Conservation (phyloP, 2,113 vertebrate genomes). For the Caranx ignobilis region DNA sequence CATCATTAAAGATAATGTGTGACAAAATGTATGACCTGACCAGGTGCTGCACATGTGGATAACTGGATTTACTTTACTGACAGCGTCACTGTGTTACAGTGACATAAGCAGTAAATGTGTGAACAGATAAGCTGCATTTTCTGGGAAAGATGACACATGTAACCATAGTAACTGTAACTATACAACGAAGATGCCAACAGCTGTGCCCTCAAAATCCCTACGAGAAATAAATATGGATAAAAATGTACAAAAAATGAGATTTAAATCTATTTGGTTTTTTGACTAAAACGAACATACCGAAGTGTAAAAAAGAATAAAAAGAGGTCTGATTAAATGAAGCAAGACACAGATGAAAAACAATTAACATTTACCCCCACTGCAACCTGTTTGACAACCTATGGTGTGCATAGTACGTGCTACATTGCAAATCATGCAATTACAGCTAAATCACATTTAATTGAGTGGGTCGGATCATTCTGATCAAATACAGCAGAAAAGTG, state of each 20-base stretch:
- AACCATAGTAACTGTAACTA: background rate
- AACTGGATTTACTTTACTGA: background rate
- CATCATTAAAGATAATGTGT: too few species aligned
- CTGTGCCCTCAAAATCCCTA: background rate
- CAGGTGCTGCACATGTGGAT: background rate
- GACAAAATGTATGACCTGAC: too few species aligned
- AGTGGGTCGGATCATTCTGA: constrained; percentile 67
- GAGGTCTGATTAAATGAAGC: constrained; percentile 34
- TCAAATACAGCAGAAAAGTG: constrained; percentile 70
- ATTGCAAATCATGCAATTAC: constrained; percentile 71
- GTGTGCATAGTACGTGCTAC: constrained; percentile 46
- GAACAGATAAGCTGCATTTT: background rate
- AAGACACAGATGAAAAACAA: constrained; percentile 57
- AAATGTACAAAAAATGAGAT: background rate
- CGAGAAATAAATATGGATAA: background rate
- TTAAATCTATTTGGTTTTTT: background rate
- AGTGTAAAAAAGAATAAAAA: background rate
- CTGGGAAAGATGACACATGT: background rate
- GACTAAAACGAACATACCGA: background rate
- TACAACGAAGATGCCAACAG: background rate
- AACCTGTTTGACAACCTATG: constrained; percentile 49
- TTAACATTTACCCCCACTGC: constrained; percentile 38
- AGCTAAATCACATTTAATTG: constrained; percentile 68
- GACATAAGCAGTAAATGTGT: background rate
- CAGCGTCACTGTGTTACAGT: background rate